Base-by-base conservation (phyloP, 2,888 invertebrate genomes). In the Drosophila sordidapex region DNA sequence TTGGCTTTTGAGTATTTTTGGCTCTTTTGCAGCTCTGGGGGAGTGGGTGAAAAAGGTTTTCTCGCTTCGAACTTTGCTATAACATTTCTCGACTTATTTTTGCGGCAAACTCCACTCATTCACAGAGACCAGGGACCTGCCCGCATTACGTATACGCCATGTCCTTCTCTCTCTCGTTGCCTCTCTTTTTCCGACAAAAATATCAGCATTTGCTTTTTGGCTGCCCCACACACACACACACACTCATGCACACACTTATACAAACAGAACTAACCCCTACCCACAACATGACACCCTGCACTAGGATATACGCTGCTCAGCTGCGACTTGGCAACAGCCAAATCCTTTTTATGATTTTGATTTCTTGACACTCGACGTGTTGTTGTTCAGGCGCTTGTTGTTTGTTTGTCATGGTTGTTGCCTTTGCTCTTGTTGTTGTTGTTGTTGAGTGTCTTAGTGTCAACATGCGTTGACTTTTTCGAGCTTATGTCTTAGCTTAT, bases 271-370 rank as follows among this genome's bases (percentile, higher is more conserved):
- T 40, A 49, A 31, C 59, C 40, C 33, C 27, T 18, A 36, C 31
- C 36, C 36, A 58, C 58, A 64, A 35, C 4, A 38, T 13, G 29
- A 56, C 46, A 31, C 33, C 21, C 36, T n/a, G 36, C 53, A 59
- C 51, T 63, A 49, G 49, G 58, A 62, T 66, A 40, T 57, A 40
- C 57, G 62, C 76, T 56, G 73, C 79, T 78, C 68, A 72, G 78
- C 70, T 79, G 76, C 63, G 77, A 76, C 81, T 87, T 87, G 87
- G 87, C 87, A 89, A 87, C 88, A 87, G 82, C 76, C 70, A 89
- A 87, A 87, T 86, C 88, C 89, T 87, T 87, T 86, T 87, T 87
- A 87, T 89, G 87, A 82, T 90, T 90, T 89, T 91, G 90, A 89
- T 90, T 91, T 90, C 88, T 88, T 87, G 88, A 85, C 81, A 89